Evolutionary conservation across 2,888 invertebrate genomes (phyloP).

Genomic region (Nephrotoma guestfalica): DNA sequence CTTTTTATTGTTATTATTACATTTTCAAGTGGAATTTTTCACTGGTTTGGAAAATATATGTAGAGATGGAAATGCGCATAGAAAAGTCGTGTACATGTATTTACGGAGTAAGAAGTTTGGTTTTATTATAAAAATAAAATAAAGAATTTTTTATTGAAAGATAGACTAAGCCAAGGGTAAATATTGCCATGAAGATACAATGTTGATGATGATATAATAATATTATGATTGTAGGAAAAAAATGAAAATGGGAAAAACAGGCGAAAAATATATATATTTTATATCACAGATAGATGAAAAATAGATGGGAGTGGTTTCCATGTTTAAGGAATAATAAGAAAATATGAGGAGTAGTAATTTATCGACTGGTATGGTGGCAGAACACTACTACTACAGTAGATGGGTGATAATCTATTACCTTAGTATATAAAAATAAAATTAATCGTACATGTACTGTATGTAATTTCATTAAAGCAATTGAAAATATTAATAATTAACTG

Average conservation of each 20-base stretch:
- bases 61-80: background rate
- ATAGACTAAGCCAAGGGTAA: background rate
- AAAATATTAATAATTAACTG: background rate
- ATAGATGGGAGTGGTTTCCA: background rate
- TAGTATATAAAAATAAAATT: background rate
- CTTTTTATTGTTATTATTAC: background rate
- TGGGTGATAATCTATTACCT: background rate
- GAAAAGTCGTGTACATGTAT: background rate
- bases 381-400: background rate
- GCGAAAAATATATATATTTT: background rate
- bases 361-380: background rate
- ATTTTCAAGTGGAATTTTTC: background rate
- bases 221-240: background rate
- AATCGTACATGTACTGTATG: background rate
- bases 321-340: background rate
- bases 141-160: background rate
- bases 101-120: background rate
- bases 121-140: background rate
- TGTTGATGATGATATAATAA: background rate
- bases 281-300: background rate
- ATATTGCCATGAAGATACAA: background rate
- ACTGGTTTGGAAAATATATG: background rate
- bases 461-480: background rate
- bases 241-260: background rate
- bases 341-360: background rate